Conservation (phyloP, 2,113 vertebrate species). For the Clupea harengus region DNA sequence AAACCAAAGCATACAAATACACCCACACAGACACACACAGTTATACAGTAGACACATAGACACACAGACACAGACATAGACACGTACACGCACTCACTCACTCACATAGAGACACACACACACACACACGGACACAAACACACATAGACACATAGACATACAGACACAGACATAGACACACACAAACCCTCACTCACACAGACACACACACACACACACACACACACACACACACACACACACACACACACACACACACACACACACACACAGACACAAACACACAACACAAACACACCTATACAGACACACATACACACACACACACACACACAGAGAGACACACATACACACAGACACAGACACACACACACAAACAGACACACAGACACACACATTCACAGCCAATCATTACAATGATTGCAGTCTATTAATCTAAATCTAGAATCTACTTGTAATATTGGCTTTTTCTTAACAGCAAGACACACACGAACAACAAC, state of each 20-base stretch:
- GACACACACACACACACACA: neutral
- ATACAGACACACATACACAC: neutral
- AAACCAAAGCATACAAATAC: neutral
- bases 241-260: neutral
- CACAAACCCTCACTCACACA: neutral
- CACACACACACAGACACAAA: neutral
- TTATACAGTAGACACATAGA: neutral
- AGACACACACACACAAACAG: neutral
- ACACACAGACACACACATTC: neutral
- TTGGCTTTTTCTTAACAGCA: neutral
- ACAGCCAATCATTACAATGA: neutral
- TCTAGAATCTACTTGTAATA: neutral
- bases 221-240: neutral
- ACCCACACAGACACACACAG: neutral
- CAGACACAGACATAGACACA: neutral
- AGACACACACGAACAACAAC: neutral
- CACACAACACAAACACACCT: neutral
- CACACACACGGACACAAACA: neutral
- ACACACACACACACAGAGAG: neutral
- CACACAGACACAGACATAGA: neutral
- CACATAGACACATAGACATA: neutral
- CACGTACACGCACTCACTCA: neutral
- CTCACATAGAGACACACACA: neutral
- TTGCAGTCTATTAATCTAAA: neutral
- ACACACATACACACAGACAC: neutral